phyloP scores from a whole-genome alignment of 2,888 invertebrate species.

The Dermolepida albohirtum region DNA sequence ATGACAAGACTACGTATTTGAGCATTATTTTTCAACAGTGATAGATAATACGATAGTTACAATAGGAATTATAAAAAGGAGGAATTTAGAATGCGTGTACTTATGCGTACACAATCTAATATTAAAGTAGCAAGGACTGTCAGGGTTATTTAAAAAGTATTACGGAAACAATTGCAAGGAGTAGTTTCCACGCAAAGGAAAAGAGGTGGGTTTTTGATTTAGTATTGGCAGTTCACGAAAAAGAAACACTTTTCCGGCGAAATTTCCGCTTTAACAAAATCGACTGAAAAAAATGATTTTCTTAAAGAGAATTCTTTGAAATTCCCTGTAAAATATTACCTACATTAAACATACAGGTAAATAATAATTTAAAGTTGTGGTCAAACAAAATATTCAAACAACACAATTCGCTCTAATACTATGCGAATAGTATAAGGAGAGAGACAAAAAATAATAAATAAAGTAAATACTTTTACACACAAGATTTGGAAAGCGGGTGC shows the following conservation, averaged over 20 bases:
- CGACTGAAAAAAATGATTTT: slow-evolving; percentile 11
- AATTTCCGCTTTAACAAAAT: slow-evolving; percentile 7
- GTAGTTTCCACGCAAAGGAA: no score
- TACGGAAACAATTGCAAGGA: no score
- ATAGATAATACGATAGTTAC: not conserved
- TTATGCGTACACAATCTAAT: not conserved
- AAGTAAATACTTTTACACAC: slow-evolving; percentile 2
- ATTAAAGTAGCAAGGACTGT: not conserved
- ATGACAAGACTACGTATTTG: slow-evolving; percentile 21
- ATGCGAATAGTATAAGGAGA: no score
- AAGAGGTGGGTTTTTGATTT: no score
- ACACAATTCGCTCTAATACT: no score
- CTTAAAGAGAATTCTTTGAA: not conserved
- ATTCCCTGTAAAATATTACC: slow-evolving; percentile 21
- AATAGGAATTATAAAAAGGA: not conserved
- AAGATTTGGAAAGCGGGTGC: not conserved
- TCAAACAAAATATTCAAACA: not conserved
- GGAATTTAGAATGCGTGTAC: not conserved
- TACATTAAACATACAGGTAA: no score
- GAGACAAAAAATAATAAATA: no score
- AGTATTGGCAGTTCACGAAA: not conserved
- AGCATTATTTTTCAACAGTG: slow-evolving; percentile 19
- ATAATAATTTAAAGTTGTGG: slow-evolving; percentile 7
- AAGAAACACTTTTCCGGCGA: not conserved
- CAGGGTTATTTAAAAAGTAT: no score